Conservation (phyloP, 2,113 vertebrate genomes). For the Pogona vitticeps region DNA sequence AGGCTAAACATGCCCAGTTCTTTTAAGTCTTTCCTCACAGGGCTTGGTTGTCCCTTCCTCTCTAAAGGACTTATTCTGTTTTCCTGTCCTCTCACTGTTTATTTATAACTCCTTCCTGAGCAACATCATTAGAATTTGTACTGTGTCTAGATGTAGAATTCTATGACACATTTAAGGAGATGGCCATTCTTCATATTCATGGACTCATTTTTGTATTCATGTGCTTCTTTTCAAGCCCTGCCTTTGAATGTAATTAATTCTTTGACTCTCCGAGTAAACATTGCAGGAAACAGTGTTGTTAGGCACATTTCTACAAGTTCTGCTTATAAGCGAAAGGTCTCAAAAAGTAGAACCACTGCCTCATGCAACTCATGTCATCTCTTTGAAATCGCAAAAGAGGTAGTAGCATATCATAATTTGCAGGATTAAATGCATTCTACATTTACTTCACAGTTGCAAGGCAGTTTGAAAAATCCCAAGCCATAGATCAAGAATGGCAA, state of each 20-base stretch:
- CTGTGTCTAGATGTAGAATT: neutral
- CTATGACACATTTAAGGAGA: constrained; percentile 2
- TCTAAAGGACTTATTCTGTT: neutral
- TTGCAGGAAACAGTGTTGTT: neutral
- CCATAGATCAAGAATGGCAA: too few relatives aligned
- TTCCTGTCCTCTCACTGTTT: neutral
- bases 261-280: neutral
- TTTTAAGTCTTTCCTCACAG: too few relatives aligned
- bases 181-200: neutral
- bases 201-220: neutral
- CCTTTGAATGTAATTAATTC: neutral
- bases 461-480: constrained; percentile 8
- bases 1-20: too few relatives aligned
- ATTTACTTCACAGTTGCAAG: constrained; percentile 48
- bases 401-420: too few relatives aligned
- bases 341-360: fast-evolving
- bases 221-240: neutral
- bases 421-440: too few relatives aligned
- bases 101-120: neutral
- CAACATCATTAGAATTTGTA: neutral
- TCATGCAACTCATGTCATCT: too few relatives aligned
- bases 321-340: fast-evolving
- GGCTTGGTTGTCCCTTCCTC: too few relatives aligned
- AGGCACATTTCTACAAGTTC: neutral
- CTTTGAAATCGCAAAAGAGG: too few relatives aligned